phyloP scores from a whole-genome alignment of 2,113 vertebrate genomes.

The Murina feae region DNA sequence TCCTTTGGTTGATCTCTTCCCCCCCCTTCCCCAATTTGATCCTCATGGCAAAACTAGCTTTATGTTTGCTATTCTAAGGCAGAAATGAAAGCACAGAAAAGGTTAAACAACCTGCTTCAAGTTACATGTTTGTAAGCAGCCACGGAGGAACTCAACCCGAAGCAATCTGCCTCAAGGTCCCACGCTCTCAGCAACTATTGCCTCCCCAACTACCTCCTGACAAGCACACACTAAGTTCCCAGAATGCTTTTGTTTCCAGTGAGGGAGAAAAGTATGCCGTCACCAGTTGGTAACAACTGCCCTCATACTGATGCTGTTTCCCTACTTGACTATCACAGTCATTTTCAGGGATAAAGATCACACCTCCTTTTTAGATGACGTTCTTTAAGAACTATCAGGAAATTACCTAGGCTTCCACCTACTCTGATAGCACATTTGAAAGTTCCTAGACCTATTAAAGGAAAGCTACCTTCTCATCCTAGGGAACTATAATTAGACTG shows the following conservation, averaged over 20 bases:
- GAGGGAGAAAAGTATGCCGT: background rate
- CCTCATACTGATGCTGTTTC: background rate
- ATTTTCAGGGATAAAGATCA: background rate
- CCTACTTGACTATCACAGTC: background rate
- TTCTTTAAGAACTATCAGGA: background rate
- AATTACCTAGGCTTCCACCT: background rate
- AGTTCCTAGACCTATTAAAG: background rate
- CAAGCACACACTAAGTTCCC: background rate
- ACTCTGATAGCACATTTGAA: background rate
- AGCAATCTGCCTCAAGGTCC: no score
- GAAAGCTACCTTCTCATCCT: background rate
- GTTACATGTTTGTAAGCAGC: background rate
- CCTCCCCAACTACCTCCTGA: background rate
- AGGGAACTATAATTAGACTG: background rate
- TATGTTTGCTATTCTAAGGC: background rate
- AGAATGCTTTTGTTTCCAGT: background rate
- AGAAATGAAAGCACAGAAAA: background rate
- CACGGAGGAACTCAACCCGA: background rate
- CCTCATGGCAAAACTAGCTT: background rate
- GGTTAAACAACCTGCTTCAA: background rate
- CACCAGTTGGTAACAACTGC: background rate
- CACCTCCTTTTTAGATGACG: background rate
- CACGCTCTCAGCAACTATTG: rapidly evolving
- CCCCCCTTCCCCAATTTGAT: no score
- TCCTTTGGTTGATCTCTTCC: no score